Evolutionary conservation across 2,113 vertebrate genomes (phyloP).

Genomic region (Dermatemys mawii): DNA sequence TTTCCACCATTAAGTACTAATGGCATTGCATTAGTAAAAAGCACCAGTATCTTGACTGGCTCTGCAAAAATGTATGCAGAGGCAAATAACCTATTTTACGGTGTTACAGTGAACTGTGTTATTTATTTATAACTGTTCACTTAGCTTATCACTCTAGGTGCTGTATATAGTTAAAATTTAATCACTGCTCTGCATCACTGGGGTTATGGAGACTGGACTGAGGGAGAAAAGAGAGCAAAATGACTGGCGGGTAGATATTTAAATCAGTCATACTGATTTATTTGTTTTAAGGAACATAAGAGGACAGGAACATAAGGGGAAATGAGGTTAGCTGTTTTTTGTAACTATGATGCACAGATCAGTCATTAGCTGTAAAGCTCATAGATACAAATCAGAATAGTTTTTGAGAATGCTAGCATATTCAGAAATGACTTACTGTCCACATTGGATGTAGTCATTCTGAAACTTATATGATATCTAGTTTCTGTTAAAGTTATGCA

Average conservation of each 20-base stretch:
- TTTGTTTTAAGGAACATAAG: slow-evolving; percentile 59
- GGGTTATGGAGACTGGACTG: neutral
- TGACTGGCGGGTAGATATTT: slow-evolving; percentile 34
- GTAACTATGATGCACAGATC: slow-evolving; percentile 17
- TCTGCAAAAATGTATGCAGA: neutral
- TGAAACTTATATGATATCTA: neutral
- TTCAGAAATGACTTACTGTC: slow-evolving; percentile 29
- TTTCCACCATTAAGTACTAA: slow-evolving; percentile 52
- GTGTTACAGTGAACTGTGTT: slow-evolving; percentile 29
- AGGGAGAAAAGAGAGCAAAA: neutral
- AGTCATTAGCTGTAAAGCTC: slow-evolving; percentile 57
- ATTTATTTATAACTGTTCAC: slow-evolving; percentile 50
- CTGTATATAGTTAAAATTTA: slow-evolving; percentile 34
- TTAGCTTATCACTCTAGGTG: slow-evolving; percentile 48
- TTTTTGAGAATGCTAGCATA: slow-evolving; percentile 24
- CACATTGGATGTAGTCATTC: neutral
- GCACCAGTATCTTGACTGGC: neutral
- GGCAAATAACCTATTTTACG: slow-evolving; percentile 16
- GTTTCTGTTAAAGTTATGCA: neutral
- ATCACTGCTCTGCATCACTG: slow-evolving; percentile 32
- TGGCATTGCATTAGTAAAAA: slow-evolving; percentile 36
- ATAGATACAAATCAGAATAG: slow-evolving; percentile 9
- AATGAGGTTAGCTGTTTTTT: slow-evolving; percentile 42
- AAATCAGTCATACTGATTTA: slow-evolving; percentile 64
- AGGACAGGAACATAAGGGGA: slow-evolving; percentile 31